Base-by-base conservation (phyloP, 2,888 invertebrate species). In the Griposia aprilina region DNA sequence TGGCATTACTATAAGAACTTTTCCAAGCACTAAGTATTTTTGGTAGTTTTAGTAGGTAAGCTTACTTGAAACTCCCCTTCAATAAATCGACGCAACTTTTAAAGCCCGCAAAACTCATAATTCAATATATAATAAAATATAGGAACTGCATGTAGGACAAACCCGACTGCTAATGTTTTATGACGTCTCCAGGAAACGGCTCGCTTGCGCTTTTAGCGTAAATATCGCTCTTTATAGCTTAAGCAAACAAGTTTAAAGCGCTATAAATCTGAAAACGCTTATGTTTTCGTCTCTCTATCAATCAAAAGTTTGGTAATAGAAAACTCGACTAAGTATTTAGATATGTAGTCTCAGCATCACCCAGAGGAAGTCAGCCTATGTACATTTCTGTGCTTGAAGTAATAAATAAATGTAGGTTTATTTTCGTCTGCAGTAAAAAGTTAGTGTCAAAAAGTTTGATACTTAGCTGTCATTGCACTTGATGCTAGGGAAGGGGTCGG, bases 101-200 rank as follows among this genome's bases (percentile, higher is more conserved):
- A 59, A 59, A 26, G 1, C n/a, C 7, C 2, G 20, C 5, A 23
- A 65, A 59, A 48, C 30, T 45, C 23, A 7, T 26, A 57, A 68
- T 67, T 63, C 70, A 73, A n/a, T 20, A 75, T 59, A 65, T 65
- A 74, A 65, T 81, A 50, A 72, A 69, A 68, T 67, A 48, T 55
- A 30, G 30, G 0, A 81, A 57, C 73, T 86, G 73, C 70, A 83
- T 82, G 70, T 76, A 59, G 76, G 76, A 76, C 76, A 82, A 63
- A 74, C 62, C 55, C n/a, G 26, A 45, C 55, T 15, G 15, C 20
- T 67, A 63, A 63, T 76, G 55, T 59, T 86, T 85, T 85, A 83
- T 76, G 52, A 70, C 48, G 23, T 70, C 66, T n/a, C 36, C 23
- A 20, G 50, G n/a, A 76, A 72, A 41, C 60, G 26, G 15, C 17